Percentiles rank a stretch among this genome's conserved stretches.
phyloP scores from a whole-genome alignment of 2,888 invertebrate species.

The Xylota segnis region DNA sequence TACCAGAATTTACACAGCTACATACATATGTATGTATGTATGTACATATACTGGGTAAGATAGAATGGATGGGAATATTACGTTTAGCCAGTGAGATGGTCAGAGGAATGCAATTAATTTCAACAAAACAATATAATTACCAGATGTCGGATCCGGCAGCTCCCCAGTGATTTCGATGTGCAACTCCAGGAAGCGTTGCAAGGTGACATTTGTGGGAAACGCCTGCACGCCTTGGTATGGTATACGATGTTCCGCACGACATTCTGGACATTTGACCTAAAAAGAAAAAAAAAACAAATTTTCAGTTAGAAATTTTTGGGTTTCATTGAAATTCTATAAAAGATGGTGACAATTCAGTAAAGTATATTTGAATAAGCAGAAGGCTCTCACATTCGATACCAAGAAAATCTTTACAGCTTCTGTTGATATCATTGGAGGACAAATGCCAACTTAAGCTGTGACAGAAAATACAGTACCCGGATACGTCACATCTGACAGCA shows the following conservation, averaged over 20 bases:
- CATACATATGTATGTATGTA: background rate
- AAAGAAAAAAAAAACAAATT: constrained; percentile 71
- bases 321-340: background rate
- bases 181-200: constrained; percentile 96
- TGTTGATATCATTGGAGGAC: too few relatives aligned
- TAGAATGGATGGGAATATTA: background rate
- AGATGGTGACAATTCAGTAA: background rate
- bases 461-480: too few relatives aligned
- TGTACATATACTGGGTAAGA: background rate
- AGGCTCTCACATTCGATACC: too few relatives aligned
- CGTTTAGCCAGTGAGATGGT: background rate
- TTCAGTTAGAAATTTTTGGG: background rate
- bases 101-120: constrained; percentile 63
- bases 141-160: constrained; percentile 95
- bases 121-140: constrained; percentile 79
- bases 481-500: too few relatives aligned
- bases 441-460: too few relatives aligned
- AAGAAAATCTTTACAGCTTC: too few relatives aligned
- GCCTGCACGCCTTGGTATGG: constrained; percentile 97
- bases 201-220: constrained; percentile 97
- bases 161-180: constrained; percentile 97
- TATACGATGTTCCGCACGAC: constrained; percentile 97
- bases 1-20: background rate
- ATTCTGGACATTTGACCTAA: constrained; percentile 98
- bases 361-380: background rate